Evolutionary conservation across 2,113 vertebrate genomes (phyloP).

Genomic region (Sigmodon hispidus): DNA sequence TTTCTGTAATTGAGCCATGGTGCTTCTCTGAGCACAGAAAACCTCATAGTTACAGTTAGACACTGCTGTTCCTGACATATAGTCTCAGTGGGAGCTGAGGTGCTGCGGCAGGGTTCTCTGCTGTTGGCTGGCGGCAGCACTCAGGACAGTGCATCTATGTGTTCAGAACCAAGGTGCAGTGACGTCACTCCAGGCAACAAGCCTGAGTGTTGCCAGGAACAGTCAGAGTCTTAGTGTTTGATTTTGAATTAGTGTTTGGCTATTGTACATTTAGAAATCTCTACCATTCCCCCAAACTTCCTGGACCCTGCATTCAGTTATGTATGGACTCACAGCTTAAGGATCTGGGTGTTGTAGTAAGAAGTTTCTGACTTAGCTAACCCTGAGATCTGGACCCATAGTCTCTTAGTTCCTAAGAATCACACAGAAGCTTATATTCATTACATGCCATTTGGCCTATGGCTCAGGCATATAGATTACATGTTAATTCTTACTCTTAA

Average conservation of each 20-base stretch:
- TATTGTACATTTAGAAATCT: neutral
- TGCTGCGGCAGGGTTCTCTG: neutral
- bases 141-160: neutral
- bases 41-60: neutral
- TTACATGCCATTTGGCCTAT: too few species aligned
- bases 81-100: neutral
- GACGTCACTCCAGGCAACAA: neutral
- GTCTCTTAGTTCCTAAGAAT: too few species aligned
- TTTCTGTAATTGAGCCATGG: neutral
- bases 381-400: too few species aligned
- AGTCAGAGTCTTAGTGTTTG: neutral
- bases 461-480: too few species aligned
- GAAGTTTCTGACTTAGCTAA: too few species aligned
- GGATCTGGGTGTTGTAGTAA: too few species aligned
- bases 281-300: neutral
- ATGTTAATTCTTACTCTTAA: too few species aligned
- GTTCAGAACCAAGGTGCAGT: neutral
- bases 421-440: too few species aligned
- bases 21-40: neutral
- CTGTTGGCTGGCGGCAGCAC: neutral
- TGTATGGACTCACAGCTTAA: too few species aligned
- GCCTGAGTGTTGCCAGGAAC: neutral
- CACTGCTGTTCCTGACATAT: neutral
- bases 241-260: neutral
- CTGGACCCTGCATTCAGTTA: neutral